These are phyloP conservation scores for Hydractinia echinata DNA, from an alignment of 30 jellyfish, hydroid and myxozoan genomes.

Conservation along the genomic window DNA sequence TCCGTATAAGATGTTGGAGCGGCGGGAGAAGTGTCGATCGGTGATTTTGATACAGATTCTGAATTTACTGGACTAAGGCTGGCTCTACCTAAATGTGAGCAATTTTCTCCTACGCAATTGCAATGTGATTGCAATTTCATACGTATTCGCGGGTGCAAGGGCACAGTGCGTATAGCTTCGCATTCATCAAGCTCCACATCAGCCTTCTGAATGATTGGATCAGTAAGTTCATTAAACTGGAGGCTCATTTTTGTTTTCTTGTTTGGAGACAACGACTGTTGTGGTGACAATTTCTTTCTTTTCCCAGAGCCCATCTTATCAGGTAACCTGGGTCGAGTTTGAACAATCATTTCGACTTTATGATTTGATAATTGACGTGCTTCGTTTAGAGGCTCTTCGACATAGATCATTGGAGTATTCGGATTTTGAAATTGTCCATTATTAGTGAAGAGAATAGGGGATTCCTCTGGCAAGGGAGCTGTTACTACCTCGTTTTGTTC, in stretches of 20 bases:
- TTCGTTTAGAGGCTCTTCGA: background rate
- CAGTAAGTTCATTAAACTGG: background rate
- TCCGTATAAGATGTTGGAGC: background rate
- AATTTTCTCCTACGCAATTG: background rate
- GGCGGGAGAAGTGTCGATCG: background rate
- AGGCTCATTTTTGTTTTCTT: too few relatives aligned
- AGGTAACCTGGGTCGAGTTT: background rate
- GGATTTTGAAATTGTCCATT: background rate
- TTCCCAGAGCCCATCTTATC: background rate
- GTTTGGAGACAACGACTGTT: background rate
- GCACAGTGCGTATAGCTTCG: slow-evolving; percentile 5
- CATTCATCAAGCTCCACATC: background rate
- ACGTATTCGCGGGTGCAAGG: slow-evolving; percentile 5
- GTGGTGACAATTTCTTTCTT: background rate
- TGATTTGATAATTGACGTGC: background rate
- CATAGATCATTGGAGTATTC: background rate
- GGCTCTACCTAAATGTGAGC: background rate
- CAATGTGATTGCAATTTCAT: slow-evolving; percentile 10
- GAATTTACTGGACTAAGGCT: background rate
- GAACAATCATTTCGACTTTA: background rate
- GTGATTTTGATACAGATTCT: background rate
- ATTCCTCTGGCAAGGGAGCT: background rate
- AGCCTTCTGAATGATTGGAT: background rate
- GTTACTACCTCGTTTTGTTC: background rate
- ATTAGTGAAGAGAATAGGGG: background rate